Conservation (phyloP, 1,140 invertebrate species). For the Caenorhabditis briggsae region DNA sequence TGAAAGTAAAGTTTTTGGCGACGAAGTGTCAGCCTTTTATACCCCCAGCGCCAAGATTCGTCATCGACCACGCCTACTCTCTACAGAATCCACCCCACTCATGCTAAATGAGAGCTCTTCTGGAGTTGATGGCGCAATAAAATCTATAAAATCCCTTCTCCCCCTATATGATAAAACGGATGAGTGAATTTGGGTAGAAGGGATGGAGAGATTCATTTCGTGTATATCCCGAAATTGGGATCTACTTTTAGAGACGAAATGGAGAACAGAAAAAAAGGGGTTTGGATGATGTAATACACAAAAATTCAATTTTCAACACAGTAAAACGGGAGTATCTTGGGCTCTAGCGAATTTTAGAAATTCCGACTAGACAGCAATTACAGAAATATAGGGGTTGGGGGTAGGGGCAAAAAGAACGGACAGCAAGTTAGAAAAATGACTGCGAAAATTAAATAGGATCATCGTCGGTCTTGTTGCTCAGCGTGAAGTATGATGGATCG, state of each 20-base stretch:
- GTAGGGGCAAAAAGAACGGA: not conserved
- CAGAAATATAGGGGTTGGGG: not conserved
- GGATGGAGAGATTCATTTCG: slow-evolving; percentile 10
- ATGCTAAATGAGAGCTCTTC: not conserved
- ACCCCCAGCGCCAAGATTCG: not conserved
- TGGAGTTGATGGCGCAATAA: slow-evolving; percentile 28
- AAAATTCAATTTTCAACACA: slow-evolving; percentile 14
- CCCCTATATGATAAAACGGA: not conserved
- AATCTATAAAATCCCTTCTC: not conserved
- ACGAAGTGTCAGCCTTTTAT: slow-evolving; percentile 46
- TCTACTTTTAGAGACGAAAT: not conserved
- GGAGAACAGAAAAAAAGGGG: not conserved
- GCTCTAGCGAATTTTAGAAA: not conserved
- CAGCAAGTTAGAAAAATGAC: too few relatives aligned
- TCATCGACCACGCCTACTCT: not conserved
- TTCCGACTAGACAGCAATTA: not conserved
- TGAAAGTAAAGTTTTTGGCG: slow-evolving; percentile 16
- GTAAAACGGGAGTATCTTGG: not conserved
- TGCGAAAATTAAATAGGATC: not conserved
- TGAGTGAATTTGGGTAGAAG: not conserved
- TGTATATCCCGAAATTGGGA: not conserved
- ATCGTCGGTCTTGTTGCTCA: not conserved
- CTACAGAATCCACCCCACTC: too few relatives aligned
- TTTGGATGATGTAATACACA: too few relatives aligned
- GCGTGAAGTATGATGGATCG: too few relatives aligned